phyloP scores from a whole-genome alignment of 1,140 invertebrate species.

The Achroia grisella region DNA sequence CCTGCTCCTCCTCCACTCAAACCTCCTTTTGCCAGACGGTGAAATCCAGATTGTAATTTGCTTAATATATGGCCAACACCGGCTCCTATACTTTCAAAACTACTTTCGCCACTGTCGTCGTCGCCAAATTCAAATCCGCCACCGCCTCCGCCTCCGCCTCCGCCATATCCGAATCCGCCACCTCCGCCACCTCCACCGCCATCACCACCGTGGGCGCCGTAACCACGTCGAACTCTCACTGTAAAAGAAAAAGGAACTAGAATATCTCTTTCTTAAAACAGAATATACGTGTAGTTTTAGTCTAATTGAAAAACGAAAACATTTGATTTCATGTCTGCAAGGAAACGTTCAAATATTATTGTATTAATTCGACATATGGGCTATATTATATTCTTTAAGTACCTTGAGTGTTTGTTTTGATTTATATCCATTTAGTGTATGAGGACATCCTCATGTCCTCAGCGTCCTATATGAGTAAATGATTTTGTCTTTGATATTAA shows the following conservation, averaged over 20 bases:
- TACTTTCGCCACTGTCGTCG: constrained; percentile 12
- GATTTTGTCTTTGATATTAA: too few relatives aligned
- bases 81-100: constrained; percentile 10
- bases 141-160: constrained; percentile 21
- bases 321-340: too few relatives aligned
- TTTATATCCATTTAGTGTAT: too few relatives aligned
- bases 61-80: constrained; percentile 11
- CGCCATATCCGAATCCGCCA: constrained; percentile 16
- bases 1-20: constrained; percentile 7
- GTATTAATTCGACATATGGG: too few relatives aligned
- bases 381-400: too few relatives aligned
- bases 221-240: constrained; percentile 61
- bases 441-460: too few relatives aligned
- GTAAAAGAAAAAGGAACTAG: constrained; percentile 22
- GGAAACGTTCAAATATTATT: too few relatives aligned
- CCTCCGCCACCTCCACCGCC: constrained; percentile 17
- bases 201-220: constrained; percentile 27
- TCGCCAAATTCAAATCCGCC: constrained; percentile 13
- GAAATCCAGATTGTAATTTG: constrained; percentile 9
- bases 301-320: too few relatives aligned
- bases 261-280: too few relatives aligned
- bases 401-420: too few relatives aligned
- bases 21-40: constrained; percentile 4
- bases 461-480: too few relatives aligned
- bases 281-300: too few relatives aligned